A percentile compares a stretch with the other conserved stretches of the same genome.
These are phyloP conservation scores for Maniola hyperantus DNA, from an alignment of 2,888 invertebrate species.

Conservation along the genomic window DNA sequence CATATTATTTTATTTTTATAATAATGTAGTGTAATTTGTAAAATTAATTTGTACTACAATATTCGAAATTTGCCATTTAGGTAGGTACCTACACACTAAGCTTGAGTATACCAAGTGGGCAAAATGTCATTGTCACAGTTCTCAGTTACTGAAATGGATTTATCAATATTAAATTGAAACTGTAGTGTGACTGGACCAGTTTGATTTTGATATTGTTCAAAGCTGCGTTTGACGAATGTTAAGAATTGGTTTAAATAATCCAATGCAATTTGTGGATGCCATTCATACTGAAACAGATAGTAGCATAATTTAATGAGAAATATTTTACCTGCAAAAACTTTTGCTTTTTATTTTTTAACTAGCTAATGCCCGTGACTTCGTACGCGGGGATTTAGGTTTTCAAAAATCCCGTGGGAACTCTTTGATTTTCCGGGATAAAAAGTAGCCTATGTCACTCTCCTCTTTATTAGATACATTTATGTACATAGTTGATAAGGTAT, in stretches of 20 bases:
- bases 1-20: too few species aligned
- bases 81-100: too few species aligned
- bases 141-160: conserved; percentile 38
- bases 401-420: too few species aligned
- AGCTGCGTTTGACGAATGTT: conserved; percentile 43
- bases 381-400: too few species aligned
- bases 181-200: conserved; percentile 42
- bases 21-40: too few species aligned
- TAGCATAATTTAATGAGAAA: not conserved
- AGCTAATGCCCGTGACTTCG: too few species aligned
- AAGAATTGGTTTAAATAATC: conserved; percentile 46
- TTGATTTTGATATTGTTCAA: conserved; percentile 35
- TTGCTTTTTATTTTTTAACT: too few species aligned
- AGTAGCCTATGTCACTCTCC: too few species aligned
- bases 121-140: conserved; percentile 43
- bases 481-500: too few species aligned
- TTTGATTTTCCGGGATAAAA: too few species aligned
- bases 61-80: not conserved
- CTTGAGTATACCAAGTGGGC: conserved; percentile 48
- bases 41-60: not conserved
- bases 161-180: conserved; percentile 43
- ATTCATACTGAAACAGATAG: conserved; percentile 47
- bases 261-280: conserved; percentile 47
- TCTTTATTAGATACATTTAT: too few species aligned
- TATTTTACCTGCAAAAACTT: too few species aligned